Conservation (phyloP, 2,888 invertebrate genomes). For the Agrochola lota region DNA sequence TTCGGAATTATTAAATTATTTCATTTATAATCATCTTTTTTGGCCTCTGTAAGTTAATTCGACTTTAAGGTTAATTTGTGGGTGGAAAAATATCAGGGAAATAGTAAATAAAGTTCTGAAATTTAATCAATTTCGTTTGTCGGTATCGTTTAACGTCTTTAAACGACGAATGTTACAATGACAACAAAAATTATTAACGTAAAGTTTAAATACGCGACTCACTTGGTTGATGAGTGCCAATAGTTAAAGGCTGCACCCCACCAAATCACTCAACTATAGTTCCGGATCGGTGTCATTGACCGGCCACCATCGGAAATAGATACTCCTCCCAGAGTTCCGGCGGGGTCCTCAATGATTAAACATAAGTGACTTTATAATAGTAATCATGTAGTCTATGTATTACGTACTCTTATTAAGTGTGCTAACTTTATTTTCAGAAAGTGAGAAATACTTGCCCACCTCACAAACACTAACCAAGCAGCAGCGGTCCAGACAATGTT, state of each 20-base stretch:
- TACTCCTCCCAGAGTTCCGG: slow-evolving; percentile 80
- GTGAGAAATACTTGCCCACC: neutral
- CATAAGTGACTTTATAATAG: slow-evolving; percentile 55
- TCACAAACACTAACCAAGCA: neutral
- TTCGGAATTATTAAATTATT: slow-evolving; percentile 1
- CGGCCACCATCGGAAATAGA: slow-evolving; percentile 85
- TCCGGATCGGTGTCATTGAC: slow-evolving; percentile 86
- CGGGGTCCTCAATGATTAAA: slow-evolving; percentile 71
- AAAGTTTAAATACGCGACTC: slow-evolving; percentile 18
- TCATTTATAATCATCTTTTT: neutral
- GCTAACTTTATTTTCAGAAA: slow-evolving; percentile 10
- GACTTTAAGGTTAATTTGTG: neutral
- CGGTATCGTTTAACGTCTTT: neutral
- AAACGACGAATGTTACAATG: neutral
- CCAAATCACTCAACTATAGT: slow-evolving; percentile 80
- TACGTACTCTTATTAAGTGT: slow-evolving; percentile 3
- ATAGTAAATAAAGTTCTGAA: neutral
- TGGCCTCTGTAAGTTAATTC: neutral
- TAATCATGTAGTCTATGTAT: slow-evolving; percentile 4
- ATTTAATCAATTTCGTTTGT: slow-evolving; percentile 4
- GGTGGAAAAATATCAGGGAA: neutral
- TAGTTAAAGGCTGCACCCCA: slow-evolving; percentile 75
- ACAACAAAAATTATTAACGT: neutral
- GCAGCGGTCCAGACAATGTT: neutral
- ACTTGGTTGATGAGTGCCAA: slow-evolving; percentile 69